Evolutionary conservation across 2,888 invertebrate species (phyloP), one percentile per base, ranked within the genome.

Genomic region (Miltochrista miniata): DNA sequence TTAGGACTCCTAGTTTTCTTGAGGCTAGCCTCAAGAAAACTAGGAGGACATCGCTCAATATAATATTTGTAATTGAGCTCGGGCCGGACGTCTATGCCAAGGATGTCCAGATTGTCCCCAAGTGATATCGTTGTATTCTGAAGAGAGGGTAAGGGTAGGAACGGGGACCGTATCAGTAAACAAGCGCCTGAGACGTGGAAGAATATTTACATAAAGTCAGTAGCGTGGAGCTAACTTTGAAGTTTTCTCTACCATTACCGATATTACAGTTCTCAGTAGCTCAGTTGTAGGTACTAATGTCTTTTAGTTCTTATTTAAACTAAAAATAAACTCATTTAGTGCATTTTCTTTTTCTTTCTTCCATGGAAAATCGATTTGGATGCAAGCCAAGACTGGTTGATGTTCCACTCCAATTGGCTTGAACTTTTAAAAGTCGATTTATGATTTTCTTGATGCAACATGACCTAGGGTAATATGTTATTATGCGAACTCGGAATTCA

Each of bases 281-380:
- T 13, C 0, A 47, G n/a, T 36, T 36, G 15, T 36, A 41, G 14
- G 35, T 41, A 35, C 12, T 43, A 12, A 34, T 9, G 24, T 29
- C 24, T 11, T 35, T 24, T 35, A 24, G 9, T 11, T 8, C 14
- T 45, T 48, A 36, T n/a, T 47, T 7, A 10, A n/a, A 11, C 40
- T 24, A 24, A 36, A 41, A 48, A 35, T 42, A 41, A 48, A 48
- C 10, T 9, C 13, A 33, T 48, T 42, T 42, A 37, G 36, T 40
- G 36, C 15, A 31, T 18, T 15, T 36, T 48, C 42, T 42, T 48
- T 12, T 15, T 34, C 39, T 9, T 15, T 29, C 39, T 48, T 43
- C 24, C 40, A 44, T 31, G 8, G 36, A 35, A 35, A 50, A 56
- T n/a, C 56, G 68, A 67, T 64, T 67, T 64, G 64, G 67, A 55